Conservation (phyloP, 1,140 invertebrate species). For the Probaryconus sp. region DNA sequence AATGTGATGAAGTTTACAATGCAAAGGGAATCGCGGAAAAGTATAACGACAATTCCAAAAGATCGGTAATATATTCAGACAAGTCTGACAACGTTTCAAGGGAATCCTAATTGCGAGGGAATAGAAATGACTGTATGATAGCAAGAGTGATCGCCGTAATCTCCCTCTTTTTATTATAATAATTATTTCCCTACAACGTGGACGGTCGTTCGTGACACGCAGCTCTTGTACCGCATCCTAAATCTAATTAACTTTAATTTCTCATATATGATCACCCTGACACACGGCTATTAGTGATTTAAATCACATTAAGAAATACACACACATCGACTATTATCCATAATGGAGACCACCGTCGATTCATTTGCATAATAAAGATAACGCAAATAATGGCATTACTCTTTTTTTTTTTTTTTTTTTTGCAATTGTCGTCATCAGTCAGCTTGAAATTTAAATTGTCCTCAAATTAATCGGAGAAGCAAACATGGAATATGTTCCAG, state of each 20-base stretch:
- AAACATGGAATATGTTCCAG: neutral
- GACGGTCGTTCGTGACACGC: neutral
- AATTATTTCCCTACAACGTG: conserved; percentile 6
- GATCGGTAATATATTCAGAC: neutral
- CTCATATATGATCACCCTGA: conserved; percentile 27
- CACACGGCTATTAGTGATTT: conserved; percentile 33
- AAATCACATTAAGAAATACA: conserved; percentile 36
- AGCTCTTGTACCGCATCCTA: conserved; percentile 10
- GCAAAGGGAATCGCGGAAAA: too few relatives aligned
- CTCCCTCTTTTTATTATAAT: conserved; percentile 9
- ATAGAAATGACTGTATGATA: conserved; percentile 16
- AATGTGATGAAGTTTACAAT: too few relatives aligned
- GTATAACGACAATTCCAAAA: conserved; percentile 10
- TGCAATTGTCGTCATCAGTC: neutral
- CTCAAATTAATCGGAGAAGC: conserved; percentile 4
- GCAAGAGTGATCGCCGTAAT: conserved; percentile 23
- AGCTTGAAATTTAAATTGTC: conserved; percentile 7
- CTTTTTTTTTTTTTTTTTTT: neutral
- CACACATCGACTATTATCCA: neutral
- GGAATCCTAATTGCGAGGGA: conserved; percentile 12
- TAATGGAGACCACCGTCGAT: conserved; percentile 30
- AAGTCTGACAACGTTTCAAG: conserved; percentile 26
- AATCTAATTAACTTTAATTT: conserved; percentile 49
- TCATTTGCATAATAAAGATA: conserved; percentile 46
- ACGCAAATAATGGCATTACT: conserved; percentile 16